Base-by-base conservation (phyloP, 30 jellyfish, hydroid and myxozoan genomes). In the Morbakka virulenta region DNA sequence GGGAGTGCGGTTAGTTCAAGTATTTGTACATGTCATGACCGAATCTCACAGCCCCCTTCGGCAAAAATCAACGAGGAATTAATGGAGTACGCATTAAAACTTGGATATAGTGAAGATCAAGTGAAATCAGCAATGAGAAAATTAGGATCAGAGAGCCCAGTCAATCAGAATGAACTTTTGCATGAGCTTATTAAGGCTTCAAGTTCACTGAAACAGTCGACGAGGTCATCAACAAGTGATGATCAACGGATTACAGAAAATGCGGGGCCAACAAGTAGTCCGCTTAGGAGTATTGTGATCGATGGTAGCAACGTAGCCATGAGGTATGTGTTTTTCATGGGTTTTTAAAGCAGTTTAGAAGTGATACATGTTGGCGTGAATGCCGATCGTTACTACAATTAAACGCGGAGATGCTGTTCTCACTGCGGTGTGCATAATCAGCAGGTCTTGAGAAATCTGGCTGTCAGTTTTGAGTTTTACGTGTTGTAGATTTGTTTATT, bases 281-380 rank as follows among this genome's bases (percentile, higher is more conserved):
- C 78, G 28, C 85, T 91, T 23, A 86, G 98, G 25, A 96, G 84
- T 81, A 79, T 91, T 53, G 98, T 91, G 26, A 85, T 91, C 72
- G 98, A 91, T 91, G 98, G 98, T 23, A 83, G 96, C 33, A 91
- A 91, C 74, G 95, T 91, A n/a, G 98, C 98, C 24, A 91, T 91
- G 98, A 91, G 98, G 98, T 91, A 72, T 13, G 95, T 33, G 3
- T 4, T 0, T 22, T 35, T 3, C 24, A 1, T 35, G 32, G 23
- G 2, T 12, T 69, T 69, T 11, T 9, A 35, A n/a, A n/a, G n/a
- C n/a, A n/a, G n/a, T n/a, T n/a, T n/a, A n/a, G n/a, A n/a, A n/a
- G n/a, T n/a, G n/a, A n/a, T n/a, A n/a, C n/a, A n/a, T n/a, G n/a
- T n/a, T n/a, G n/a, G n/a, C n/a, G n/a, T n/a, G n/a, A n/a, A n/a